Base-by-base conservation (phyloP, 2,797 vertebrate species). In the Bradypodion pumilum region DNA sequence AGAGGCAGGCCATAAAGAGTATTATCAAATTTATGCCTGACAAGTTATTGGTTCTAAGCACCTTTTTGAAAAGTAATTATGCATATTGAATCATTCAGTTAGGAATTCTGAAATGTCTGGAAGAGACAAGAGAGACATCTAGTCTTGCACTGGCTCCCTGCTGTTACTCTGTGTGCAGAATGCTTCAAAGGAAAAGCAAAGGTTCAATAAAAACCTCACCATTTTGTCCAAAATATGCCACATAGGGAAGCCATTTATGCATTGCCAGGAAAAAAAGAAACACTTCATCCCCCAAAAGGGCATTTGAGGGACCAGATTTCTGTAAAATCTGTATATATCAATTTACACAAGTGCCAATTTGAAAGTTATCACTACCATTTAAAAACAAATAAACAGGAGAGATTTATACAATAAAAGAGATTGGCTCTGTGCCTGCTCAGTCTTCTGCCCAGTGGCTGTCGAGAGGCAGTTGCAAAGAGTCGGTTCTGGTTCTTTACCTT, bases 41-140 rank as follows among this genome's bases (percentile, higher is more conserved):
- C 59, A 74, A 49, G 77, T 80, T 85, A 74, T 85, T 85, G 77
- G 77, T 85, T 80, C 69, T 66, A 85, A 85, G 77, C 70, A 27
- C 37, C 72, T 80, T 85, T 74, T 66, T 32, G 46, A 85, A 80
- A 85, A 66, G 35, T 52, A 66, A 74, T 82, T 82, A 74, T 74
- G 37, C 77, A 74, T 74, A 85, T 80, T 80, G 83, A 66, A 85
- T 80, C 69, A 74, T 85, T 80, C 69, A 74, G 19, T 56, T 44
- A 80, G 70, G 46, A 66, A 40, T 60, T 13, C 29, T 74, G 29
- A 66, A 66, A 80, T 66, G 29, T 35, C 44, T 85, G 21, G 62
- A 74, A 46, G n/a, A 63, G 52, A 27, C 21, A 15, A 56, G 25
- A 66, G 12, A 85, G 70, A 60, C 60, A 79, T 46, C 78, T 40